Conservation (phyloP, 1,140 invertebrate species). For the Eumeta japonica region DNA sequence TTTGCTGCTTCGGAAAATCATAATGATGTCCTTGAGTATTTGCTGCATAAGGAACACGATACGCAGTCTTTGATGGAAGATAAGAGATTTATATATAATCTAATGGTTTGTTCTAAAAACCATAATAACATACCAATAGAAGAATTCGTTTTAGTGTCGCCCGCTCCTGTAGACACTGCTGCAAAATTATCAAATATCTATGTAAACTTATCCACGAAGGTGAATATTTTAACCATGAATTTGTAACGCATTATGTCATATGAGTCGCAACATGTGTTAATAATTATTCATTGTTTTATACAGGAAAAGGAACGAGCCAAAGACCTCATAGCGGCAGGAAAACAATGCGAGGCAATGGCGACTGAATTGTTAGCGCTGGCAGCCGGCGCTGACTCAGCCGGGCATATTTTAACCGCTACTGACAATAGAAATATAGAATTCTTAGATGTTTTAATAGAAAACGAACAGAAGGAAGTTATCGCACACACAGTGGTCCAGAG, state of each 20-base stretch:
- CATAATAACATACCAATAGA: conserved; percentile 94
- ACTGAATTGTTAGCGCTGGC: conserved; percentile 93
- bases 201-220: conserved; percentile 82
- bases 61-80: conserved; percentile 97
- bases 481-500: conserved; percentile 86
- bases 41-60: conserved; percentile 97
- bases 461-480: conserved; percentile 97
- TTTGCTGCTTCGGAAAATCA: conserved; percentile 96
- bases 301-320: conserved; percentile 96
- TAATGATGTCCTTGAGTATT: conserved; percentile 91
- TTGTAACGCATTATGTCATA: neutral
- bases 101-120: conserved; percentile 98
- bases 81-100: conserved; percentile 94
- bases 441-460: conserved; percentile 96
- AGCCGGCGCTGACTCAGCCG: conserved; percentile 89
- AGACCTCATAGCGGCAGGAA: conserved; percentile 90
- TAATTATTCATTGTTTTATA: conserved; percentile 9
- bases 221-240: conserved; percentile 28
- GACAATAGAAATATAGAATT: conserved; percentile 92
- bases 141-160: conserved; percentile 94
- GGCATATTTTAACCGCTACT: conserved; percentile 85
- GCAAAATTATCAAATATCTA: conserved; percentile 95
- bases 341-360: conserved; percentile 96
- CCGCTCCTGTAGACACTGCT: conserved; percentile 96
- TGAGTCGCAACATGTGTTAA: neutral